Percentiles rank a stretch among this genome's conserved stretches.
phyloP scores from a whole-genome alignment of 2,888 invertebrate genomes.

The Brenthis daphne region DNA sequence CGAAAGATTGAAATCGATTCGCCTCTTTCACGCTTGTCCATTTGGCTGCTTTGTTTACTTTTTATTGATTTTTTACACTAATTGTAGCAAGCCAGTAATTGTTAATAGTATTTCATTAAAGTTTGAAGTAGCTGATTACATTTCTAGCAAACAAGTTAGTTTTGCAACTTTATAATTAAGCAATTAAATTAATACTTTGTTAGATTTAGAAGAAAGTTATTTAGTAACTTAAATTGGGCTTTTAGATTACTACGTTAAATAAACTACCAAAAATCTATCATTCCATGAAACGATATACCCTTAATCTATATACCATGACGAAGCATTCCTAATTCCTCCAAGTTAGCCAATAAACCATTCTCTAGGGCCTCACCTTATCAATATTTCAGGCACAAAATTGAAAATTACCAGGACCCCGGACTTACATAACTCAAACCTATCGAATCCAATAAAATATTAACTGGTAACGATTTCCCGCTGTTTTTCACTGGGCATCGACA shows the following conservation, averaged over 20 bases:
- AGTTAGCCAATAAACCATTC: conserved; percentile 43
- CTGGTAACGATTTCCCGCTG: conserved; percentile 73
- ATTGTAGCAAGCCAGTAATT: conserved; percentile 36
- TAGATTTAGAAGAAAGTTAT: background rate
- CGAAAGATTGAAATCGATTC: conserved; percentile 51
- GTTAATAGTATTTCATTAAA: conserved; percentile 9
- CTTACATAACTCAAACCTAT: conserved; percentile 78
- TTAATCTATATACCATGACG: conserved; percentile 13
- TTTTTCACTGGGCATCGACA: conserved; percentile 71
- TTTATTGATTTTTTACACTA: conserved; percentile 44
- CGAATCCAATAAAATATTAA: conserved; percentile 80
- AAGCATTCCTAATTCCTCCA: conserved; percentile 15
- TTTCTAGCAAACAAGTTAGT: conserved; percentile 12
- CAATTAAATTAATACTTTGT: background rate
- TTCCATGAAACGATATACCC: conserved; percentile 2
- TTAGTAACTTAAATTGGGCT: background rate
- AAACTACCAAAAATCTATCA: background rate
- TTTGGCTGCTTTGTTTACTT: conserved; percentile 43
- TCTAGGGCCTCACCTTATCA: conserved; percentile 64
- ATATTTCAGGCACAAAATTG: conserved; percentile 80
- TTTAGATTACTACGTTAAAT: background rate
- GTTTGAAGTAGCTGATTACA: background rate
- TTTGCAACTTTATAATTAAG: conserved; percentile 1
- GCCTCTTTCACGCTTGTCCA: conserved; percentile 49
- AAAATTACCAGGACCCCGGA: conserved; percentile 72